A percentile compares a stretch with the other conserved stretches of the same genome.
Evolutionary conservation across 1,140 invertebrate genomes (phyloP).

Genomic region (Musca domestica): DNA sequence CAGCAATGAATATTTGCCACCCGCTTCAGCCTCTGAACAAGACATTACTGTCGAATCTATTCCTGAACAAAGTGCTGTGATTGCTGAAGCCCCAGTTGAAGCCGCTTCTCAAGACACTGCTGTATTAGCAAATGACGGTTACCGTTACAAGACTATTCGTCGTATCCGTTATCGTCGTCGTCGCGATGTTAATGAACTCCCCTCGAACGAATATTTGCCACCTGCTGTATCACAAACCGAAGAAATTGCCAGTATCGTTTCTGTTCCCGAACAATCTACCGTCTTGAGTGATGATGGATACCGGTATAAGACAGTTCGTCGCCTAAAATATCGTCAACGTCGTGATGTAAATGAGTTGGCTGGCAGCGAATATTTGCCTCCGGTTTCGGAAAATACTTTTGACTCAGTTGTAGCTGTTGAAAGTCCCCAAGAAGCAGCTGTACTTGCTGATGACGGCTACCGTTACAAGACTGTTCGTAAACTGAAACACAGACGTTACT

Average conservation of each 20-base stretch:
- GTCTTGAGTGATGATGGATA: slow-evolving; percentile 39
- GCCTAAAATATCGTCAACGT: slow-evolving; percentile 38
- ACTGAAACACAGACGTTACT: slow-evolving; percentile 28
- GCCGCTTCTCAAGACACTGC: slow-evolving; percentile 28
- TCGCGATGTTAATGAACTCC: slow-evolving; percentile 40
- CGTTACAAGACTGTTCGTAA: slow-evolving; percentile 49
- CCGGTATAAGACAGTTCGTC: slow-evolving; percentile 44
- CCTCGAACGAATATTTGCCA: slow-evolving; percentile 40
- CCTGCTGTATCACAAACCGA: slow-evolving; percentile 30
- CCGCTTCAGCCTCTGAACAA: slow-evolving; percentile 29
- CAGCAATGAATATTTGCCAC: slow-evolving; percentile 41
- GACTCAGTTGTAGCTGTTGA: slow-evolving; percentile 36
- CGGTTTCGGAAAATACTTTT: slow-evolving; percentile 26
- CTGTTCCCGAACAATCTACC: slow-evolving; percentile 14
- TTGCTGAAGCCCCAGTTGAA: slow-evolving; percentile 16
- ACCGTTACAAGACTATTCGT: slow-evolving; percentile 37
- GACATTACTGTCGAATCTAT: slow-evolving; percentile 31
- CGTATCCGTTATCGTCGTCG: slow-evolving; percentile 35
- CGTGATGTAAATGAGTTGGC: slow-evolving; percentile 38
- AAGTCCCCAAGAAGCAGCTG: slow-evolving; percentile 35
- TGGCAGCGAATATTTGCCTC: slow-evolving; percentile 36
- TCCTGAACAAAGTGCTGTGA: slow-evolving; percentile 28
- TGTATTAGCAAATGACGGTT: slow-evolving; percentile 34
- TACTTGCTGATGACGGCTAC: slow-evolving; percentile 42
- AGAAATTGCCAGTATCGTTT: slow-evolving; percentile 24